A percentile compares a stretch with the other conserved stretches of the same genome.
Evolutionary conservation across 2,113 vertebrate genomes (phyloP).

Genomic region (Lota lota): DNA sequence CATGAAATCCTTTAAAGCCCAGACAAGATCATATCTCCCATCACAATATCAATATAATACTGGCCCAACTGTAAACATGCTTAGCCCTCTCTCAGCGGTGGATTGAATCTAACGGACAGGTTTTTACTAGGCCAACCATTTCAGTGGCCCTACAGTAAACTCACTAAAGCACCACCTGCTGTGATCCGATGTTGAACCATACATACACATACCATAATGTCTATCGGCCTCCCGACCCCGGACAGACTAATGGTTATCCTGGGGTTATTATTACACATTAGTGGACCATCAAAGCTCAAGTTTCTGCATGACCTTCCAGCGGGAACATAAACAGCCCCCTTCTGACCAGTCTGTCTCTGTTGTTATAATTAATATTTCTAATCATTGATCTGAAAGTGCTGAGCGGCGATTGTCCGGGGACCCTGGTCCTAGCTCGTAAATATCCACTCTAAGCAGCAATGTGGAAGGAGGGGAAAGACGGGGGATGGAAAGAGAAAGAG

Average conservation of each 20-base stretch:
- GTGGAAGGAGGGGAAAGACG: slow-evolving; percentile 16
- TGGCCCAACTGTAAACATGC: too few species aligned
- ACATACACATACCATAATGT: too few species aligned
- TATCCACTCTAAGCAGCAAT: slow-evolving; percentile 57
- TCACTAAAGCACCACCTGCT: too few species aligned
- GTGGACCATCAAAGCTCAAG: slow-evolving; percentile 66
- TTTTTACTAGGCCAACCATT: too few species aligned
- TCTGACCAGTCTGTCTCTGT: slow-evolving; percentile 61
- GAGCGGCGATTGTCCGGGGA: slow-evolving; percentile 69
- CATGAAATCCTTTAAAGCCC: too few species aligned
- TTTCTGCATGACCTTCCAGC: slow-evolving; percentile 64
- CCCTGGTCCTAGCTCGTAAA: slow-evolving; percentile 62
- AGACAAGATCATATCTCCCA: too few species aligned
- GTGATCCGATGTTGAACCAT: too few species aligned
- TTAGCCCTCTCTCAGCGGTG: too few species aligned
- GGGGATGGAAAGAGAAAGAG: slow-evolving; percentile 13
- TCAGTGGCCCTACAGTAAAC: too few species aligned
- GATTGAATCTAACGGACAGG: too few species aligned
- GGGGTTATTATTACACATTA: slow-evolving; percentile 75
- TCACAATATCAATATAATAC: too few species aligned
- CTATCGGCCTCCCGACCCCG: slow-evolving; percentile 18
- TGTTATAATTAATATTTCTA: slow-evolving; percentile 81
- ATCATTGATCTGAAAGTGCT: slow-evolving; percentile 77
- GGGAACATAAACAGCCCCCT: slow-evolving; percentile 71
- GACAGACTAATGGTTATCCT: slow-evolving; percentile 70